Evolutionary conservation across 2,888 invertebrate species (phyloP), one percentile per base, ranked within the genome.

Genomic region (Corbicula japonica): DNA sequence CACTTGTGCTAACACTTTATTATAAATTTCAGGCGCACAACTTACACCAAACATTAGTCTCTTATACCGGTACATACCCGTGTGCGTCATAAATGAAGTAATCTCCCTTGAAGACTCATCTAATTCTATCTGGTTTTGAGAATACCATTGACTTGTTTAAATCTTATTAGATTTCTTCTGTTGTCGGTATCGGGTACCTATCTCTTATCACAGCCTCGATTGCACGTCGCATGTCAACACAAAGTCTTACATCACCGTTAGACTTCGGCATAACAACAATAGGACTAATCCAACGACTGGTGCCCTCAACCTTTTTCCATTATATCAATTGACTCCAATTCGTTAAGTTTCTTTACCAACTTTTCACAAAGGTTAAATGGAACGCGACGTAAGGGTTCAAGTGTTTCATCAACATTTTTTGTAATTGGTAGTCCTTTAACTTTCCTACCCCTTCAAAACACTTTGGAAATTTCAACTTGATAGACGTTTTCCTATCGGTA

Each of bases 71-170:
- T 63, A 85, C 4, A 83, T 44, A 10, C 82, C 83, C 41, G 60
- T 77, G 30, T 87, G 81, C 18, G 86, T 88, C 15, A 83, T 66
- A 63, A 88, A 89, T 26, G 87, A 85, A 18, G 88, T 87, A 4
- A 89, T 87, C 2, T 79, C 76, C 6, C 87, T 52, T 6, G 85
- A 87, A 23, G 80, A 77, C 30, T 81, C 76, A 10, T 63, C 54
- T 12, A 87, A 54, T 48, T 87, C 87, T 1, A 86, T 69, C 44
- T 89, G 85, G 46, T 30, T 86, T 88, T 46, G 68, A 74, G 60
- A 87, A 89, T 1, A 87, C 68, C 52, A 50, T 81, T 15, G 76
- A 62, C 2, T 66, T 44, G 46, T 81, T 83, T 58, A 83, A 4
- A 38, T 81, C 77, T 32, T 69, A 63, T 0, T 81, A 21, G 10